A percentile compares a stretch with the other conserved stretches of the same genome.
phyloP scores from a whole-genome alignment of 2,113 vertebrate species.

The Tyrannus savana region DNA sequence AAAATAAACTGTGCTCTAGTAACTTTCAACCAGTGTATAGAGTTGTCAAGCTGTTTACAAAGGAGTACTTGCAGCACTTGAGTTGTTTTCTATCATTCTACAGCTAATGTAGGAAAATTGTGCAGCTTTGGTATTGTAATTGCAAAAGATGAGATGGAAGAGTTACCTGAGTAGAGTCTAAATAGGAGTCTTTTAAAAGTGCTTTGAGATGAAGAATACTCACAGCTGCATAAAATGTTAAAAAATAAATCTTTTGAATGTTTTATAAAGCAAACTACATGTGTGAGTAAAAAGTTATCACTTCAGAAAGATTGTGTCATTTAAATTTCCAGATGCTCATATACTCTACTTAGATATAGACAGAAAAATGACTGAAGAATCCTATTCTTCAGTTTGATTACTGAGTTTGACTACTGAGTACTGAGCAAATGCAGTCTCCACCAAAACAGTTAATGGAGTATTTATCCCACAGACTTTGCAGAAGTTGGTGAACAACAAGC shows the following conservation, averaged over 20 bases:
- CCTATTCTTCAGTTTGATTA: not conserved
- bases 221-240: not conserved
- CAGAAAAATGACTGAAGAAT: not conserved
- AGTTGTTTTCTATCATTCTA: not conserved
- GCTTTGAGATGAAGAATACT: not conserved
- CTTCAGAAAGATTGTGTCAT: not conserved
- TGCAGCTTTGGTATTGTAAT: not conserved
- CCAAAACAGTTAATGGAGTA: not conserved
- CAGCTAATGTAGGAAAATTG: not conserved
- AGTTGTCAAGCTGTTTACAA: not conserved
- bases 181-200: not conserved
- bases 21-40: not conserved
- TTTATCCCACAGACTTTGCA: not conserved
- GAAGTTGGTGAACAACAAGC: not conserved
- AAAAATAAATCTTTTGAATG: not conserved
- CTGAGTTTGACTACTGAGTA: not conserved
- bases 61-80: not conserved
- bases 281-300: not conserved
- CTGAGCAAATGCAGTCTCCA: not conserved
- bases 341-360: not conserved
- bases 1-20: constrained; percentile 31
- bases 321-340: not conserved
- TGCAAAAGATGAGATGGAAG: not conserved
- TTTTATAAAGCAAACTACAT: not conserved
- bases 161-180: not conserved